Conservation (phyloP, 23 tunicate genomes). For the Corella eumyota region DNA sequence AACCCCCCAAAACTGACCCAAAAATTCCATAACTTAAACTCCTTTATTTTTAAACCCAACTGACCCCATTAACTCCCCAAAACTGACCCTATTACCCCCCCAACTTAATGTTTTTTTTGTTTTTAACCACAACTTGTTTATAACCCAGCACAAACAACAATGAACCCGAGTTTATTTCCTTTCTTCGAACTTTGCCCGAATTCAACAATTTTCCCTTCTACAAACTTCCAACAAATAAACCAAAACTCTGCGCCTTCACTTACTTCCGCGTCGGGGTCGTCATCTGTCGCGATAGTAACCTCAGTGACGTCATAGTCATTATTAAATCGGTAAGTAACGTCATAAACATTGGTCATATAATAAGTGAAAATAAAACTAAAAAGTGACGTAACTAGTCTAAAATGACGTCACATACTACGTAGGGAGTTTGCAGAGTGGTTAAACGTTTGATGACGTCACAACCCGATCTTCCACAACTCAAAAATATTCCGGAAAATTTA, state of each 20-base stretch:
- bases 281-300: constrained; percentile 46
- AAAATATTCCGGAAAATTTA: neutral
- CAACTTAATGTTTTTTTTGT: too few relatives aligned
- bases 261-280: constrained; percentile 81
- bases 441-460: constrained; percentile 36
- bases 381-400: too few relatives aligned
- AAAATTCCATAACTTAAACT: too few relatives aligned
- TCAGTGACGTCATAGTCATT: constrained; percentile 57
- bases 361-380: too few relatives aligned
- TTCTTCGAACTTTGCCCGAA: constrained; percentile 53
- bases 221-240: constrained; percentile 63
- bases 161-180: constrained; percentile 66
- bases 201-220: constrained; percentile 47
- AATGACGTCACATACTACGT: neutral
- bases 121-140: neutral
- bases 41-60: too few relatives aligned
- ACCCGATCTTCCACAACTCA: constrained; percentile 30
- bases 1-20: too few relatives aligned
- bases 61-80: too few relatives aligned
- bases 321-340: constrained; percentile 50
- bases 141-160: constrained; percentile 47
- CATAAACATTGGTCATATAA: too few relatives aligned
- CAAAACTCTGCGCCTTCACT: constrained; percentile 65
- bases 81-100: too few relatives aligned
- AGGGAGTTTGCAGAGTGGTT: constrained; percentile 70